Evolutionary conservation across 2,888 invertebrate species (phyloP).

Genomic region (Vesta saturnalis): DNA sequence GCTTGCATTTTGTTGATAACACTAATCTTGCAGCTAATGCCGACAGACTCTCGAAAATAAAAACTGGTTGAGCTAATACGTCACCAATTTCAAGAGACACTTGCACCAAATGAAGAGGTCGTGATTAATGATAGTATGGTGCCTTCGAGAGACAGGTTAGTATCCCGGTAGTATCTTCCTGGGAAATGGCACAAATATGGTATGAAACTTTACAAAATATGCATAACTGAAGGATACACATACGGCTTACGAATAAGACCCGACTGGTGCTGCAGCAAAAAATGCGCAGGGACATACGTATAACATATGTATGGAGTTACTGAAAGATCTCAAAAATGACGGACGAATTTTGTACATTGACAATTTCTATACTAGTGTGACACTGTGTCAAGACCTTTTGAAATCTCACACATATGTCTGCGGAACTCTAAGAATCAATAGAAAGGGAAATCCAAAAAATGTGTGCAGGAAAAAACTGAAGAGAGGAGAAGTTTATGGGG

Average conservation of each 20-base stretch:
- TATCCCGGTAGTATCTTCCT: constrained; percentile 52
- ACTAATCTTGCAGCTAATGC: neutral
- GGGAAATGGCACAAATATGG: constrained; percentile 45
- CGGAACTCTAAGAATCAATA: neutral
- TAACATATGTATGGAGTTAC: too few relatives aligned
- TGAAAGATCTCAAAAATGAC: too few relatives aligned
- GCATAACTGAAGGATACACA: constrained; percentile 49
- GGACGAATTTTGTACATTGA: too few relatives aligned
- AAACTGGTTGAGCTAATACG: too few relatives aligned
- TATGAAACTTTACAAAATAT: constrained; percentile 52
- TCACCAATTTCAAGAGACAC: constrained; percentile 38
- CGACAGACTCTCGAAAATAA: too few relatives aligned
- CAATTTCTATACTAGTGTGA: too few relatives aligned
- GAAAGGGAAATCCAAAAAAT: neutral
- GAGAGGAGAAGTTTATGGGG: too few relatives aligned
- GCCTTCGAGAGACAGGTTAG: constrained; percentile 50
- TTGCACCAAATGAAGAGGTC: constrained; percentile 39
- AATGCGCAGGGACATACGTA: too few relatives aligned
- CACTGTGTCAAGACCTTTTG: constrained; percentile 15
- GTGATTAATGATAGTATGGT: constrained; percentile 54
- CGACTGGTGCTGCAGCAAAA: too few relatives aligned
- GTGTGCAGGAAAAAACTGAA: too few relatives aligned
- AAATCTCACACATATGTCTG: neutral
- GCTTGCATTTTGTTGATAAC: neutral
- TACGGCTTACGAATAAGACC: constrained; percentile 39